phyloP scores from a whole-genome alignment of 1,140 invertebrate genomes.

The Parasteatoda tepidariorum region DNA sequence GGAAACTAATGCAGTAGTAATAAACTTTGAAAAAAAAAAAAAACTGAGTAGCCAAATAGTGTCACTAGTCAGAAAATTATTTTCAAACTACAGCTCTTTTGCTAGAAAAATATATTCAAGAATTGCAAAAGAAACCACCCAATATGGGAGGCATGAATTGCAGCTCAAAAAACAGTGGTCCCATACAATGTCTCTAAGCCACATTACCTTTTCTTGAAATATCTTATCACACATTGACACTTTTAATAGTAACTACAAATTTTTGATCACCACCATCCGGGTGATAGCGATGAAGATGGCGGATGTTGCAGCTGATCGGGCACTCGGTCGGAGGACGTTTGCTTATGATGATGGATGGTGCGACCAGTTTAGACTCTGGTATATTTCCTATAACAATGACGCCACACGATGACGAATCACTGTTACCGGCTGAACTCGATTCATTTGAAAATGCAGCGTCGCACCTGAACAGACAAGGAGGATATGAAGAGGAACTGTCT shows the following conservation, averaged over 20 bases:
- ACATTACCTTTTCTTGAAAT: background rate
- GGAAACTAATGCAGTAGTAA: too few relatives aligned
- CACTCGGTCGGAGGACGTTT: slow-evolving; percentile 29
- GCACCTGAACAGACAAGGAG: slow-evolving; percentile 16
- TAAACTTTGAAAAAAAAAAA: too few relatives aligned
- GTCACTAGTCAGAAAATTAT: too few relatives aligned
- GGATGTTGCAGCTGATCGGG: slow-evolving; percentile 35
- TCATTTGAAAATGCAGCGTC: slow-evolving; percentile 25
- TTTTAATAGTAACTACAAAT: slow-evolving; percentile 61
- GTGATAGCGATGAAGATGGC: slow-evolving; percentile 52
- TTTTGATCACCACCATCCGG: slow-evolving; percentile 8
- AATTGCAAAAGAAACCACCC: slow-evolving; percentile 12
- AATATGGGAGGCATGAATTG: slow-evolving; percentile 39
- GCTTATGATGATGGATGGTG: slow-evolving; percentile 25
- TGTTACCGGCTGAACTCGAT: slow-evolving; percentile 6
- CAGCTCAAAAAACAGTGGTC: slow-evolving; percentile 53
- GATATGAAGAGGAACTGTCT: slow-evolving; percentile 29
- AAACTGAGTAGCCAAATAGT: too few relatives aligned
- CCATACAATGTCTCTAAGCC: slow-evolving; percentile 31
- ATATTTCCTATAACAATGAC: slow-evolving; percentile 20
- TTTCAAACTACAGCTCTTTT: background rate
- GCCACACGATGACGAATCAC: slow-evolving; percentile 34
- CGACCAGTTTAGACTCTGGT: background rate
- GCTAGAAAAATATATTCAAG: slow-evolving; percentile 44
- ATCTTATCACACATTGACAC: slow-evolving; percentile 55